Conservation (phyloP, 2,888 invertebrate genomes). For the Xestoiulus laeticollis region DNA sequence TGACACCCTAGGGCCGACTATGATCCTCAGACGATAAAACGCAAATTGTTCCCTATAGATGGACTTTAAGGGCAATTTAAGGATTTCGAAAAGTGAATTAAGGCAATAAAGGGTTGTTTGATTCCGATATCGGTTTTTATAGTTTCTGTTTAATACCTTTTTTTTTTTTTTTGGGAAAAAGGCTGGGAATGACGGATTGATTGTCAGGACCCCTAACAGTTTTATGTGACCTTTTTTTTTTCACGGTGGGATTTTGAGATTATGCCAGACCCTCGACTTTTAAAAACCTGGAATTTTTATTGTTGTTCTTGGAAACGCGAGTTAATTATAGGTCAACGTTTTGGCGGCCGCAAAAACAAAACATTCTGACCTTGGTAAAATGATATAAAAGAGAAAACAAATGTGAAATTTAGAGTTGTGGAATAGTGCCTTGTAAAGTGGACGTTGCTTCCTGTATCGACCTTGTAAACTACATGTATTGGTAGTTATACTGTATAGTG, state of each 20-base stretch:
- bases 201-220: not conserved
- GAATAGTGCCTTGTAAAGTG: not conserved
- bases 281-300: constrained; percentile 18
- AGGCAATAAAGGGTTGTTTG: not conserved
- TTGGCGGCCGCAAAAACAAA: not conserved
- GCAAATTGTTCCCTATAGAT: not conserved
- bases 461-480: not conserved
- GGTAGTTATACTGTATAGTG: no score
- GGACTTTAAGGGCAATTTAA: not conserved
- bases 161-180: no score
- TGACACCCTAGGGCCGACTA: not conserved
- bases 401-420: not conserved
- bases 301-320: not conserved
- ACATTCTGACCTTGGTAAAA: not conserved
- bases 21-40: not conserved
- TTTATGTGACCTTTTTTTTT: not conserved
- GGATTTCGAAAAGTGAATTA: not conserved
- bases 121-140: not conserved
- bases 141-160: not conserved
- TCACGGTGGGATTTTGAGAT: not conserved
- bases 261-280: not conserved
- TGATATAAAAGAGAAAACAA: not conserved
- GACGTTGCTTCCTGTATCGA: no score
- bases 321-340: constrained; percentile 5
- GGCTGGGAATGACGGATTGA: not conserved